Evolutionary conservation across 2,888 invertebrate species (phyloP).

Genomic region (Macrosoma leucophasiata): DNA sequence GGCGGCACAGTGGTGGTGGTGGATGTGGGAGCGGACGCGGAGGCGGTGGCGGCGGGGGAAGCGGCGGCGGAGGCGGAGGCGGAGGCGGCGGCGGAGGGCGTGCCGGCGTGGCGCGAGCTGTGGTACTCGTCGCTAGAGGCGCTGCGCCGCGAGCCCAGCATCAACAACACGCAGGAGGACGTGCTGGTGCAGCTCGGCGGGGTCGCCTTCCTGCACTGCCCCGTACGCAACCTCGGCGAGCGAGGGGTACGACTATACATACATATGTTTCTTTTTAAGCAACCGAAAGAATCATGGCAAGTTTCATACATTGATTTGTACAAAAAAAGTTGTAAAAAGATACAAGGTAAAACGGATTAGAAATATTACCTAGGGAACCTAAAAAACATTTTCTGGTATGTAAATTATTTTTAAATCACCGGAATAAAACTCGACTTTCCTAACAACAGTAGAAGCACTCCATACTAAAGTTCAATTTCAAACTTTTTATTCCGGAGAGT

Average conservation of each 20-base stretch:
- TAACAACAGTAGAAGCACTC: too few species aligned
- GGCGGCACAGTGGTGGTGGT: slow-evolving; percentile 6
- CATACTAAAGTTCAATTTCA: too few species aligned
- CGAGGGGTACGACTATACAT: slow-evolving; percentile 76
- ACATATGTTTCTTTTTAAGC: neutral
- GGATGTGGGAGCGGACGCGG: slow-evolving; percentile 16
- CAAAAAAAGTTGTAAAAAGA: too few species aligned
- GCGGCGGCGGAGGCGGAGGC: slow-evolving; percentile 33
- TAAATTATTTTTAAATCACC: too few species aligned
- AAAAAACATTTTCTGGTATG: too few species aligned
- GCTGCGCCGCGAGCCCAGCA: slow-evolving; percentile 60
- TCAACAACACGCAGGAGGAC: slow-evolving; percentile 86
- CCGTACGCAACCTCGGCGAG: slow-evolving; percentile 84
- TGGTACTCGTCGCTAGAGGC: slow-evolving; percentile 74
- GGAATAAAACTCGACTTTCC: too few species aligned
- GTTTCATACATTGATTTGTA: too few species aligned
- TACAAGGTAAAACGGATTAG: too few species aligned
- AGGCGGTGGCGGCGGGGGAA: slow-evolving; percentile 23
- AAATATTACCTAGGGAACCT: too few species aligned
- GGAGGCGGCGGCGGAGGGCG: slow-evolving; percentile 41
- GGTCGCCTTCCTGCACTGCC: slow-evolving; percentile 87
- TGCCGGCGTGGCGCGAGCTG: slow-evolving; percentile 78
- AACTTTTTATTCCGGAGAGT: too few species aligned
- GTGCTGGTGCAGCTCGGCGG: slow-evolving; percentile 86
- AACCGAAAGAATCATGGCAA: too few species aligned